Conservation (phyloP, 2,113 vertebrate species). For the Hypanus sabinus region DNA sequence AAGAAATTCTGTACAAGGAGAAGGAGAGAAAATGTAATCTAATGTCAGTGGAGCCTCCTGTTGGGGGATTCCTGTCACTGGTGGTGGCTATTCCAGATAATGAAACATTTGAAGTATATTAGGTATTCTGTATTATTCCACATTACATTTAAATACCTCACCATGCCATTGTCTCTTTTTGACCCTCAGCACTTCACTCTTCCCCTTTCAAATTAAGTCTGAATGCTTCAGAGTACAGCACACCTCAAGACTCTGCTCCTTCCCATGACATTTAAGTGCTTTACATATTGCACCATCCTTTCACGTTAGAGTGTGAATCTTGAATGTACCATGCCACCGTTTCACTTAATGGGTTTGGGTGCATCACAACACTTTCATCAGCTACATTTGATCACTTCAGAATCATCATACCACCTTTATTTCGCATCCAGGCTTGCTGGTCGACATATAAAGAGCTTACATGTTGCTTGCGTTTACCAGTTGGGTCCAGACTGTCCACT, state of each 20-base stretch:
- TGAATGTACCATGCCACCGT: not conserved
- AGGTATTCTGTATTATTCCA: not conserved
- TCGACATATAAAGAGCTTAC: not conserved
- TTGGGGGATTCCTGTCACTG: constrained; percentile 1
- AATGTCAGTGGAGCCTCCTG: not conserved
- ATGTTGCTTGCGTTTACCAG: not conserved
- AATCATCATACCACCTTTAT: not conserved
- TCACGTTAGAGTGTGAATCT: not conserved
- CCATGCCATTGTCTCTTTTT: not conserved
- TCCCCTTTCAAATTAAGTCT: not conserved
- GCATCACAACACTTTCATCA: not conserved
- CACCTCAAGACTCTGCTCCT: not conserved
- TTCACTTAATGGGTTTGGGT: not conserved
- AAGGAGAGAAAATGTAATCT: not conserved
- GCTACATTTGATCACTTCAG: not conserved
- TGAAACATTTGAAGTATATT: not conserved
- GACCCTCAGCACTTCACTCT: not conserved
- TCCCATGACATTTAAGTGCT: not conserved
- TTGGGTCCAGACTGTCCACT: not conserved
- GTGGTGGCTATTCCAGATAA: not conserved
- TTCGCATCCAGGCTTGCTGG: not conserved
- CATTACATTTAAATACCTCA: not conserved
- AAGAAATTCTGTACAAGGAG: not conserved
- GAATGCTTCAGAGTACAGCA: not conserved
- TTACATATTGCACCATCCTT: not conserved